A percentile compares a stretch with the other conserved stretches of the same genome.
phyloP scores from a whole-genome alignment of 1,140 invertebrate genomes.

The Condylostylus longicornis region DNA sequence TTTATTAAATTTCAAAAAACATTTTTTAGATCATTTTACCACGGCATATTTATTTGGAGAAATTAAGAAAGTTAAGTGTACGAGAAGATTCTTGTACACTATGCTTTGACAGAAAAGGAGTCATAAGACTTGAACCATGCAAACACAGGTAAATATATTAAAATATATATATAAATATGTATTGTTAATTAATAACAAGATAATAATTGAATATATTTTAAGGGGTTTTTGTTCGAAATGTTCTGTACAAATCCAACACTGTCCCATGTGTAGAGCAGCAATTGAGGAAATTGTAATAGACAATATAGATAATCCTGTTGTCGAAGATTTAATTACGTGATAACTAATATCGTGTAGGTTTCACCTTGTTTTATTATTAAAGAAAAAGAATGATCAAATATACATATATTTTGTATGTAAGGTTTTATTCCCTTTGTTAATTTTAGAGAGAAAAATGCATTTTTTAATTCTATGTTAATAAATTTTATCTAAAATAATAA shows the following conservation, averaged over 20 bases:
- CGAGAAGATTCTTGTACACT: conserved; percentile 75
- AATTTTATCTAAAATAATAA: too few relatives aligned
- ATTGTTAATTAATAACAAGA: conserved; percentile 7
- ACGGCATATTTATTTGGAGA: conserved; percentile 58
- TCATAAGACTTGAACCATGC: conserved; percentile 62
- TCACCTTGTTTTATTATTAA: too few relatives aligned
- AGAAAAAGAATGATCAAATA: too few relatives aligned
- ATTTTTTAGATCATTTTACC: conserved; percentile 34
- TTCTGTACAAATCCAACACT: conserved; percentile 59
- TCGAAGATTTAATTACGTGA: too few relatives aligned
- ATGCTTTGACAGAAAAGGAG: conserved; percentile 68
- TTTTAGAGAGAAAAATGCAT: too few relatives aligned
- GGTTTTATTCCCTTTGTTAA: too few relatives aligned
- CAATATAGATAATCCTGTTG: too few relatives aligned
- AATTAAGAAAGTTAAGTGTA: conserved; percentile 56
- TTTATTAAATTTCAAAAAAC: neutral
- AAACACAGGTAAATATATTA: conserved; percentile 49
- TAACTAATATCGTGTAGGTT: too few relatives aligned
- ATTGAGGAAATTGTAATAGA: too few relatives aligned
- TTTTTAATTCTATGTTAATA: too few relatives aligned
- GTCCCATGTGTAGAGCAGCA: conserved; percentile 71
- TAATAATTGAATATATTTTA: conserved; percentile 29
- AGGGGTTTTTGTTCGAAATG: conserved; percentile 77
- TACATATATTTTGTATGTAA: too few relatives aligned
- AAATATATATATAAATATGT: conserved; percentile 1